These are phyloP conservation scores for Corythornis leucogaster DNA, from an alignment of 2,797 vertebrate species.

Conservation along the genomic window DNA sequence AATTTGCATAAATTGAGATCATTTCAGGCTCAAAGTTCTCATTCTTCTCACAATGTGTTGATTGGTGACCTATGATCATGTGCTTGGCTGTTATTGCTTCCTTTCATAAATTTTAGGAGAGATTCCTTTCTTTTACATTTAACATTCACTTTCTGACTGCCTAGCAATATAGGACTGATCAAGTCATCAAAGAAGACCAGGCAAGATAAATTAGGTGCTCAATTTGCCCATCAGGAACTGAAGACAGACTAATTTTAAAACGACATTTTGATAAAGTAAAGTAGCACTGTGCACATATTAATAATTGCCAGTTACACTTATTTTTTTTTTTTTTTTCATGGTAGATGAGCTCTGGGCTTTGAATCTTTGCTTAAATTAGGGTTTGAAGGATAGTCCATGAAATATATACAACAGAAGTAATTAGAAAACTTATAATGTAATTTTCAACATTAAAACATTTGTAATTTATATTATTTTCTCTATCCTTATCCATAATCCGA, in stretches of 20 bases:
- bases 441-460: not conserved
- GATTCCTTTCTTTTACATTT: slow-evolving; percentile 24
- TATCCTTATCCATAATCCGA: not conserved
- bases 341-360: slow-evolving; percentile 48
- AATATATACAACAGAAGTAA: not conserved
- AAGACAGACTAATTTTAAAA: slow-evolving; percentile 76
- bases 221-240: slow-evolving; percentile 72
- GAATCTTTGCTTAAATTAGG: slow-evolving; percentile 44
- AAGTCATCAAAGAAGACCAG: slow-evolving; percentile 42
- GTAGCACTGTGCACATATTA: slow-evolving; percentile 50
- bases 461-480: not conserved
- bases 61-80: slow-evolving; percentile 11
- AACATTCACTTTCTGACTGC: slow-evolving; percentile 43
- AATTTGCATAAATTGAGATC: not conserved
- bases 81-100: not conserved
- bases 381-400: slow-evolving; percentile 8
- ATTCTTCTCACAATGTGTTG: not conserved
- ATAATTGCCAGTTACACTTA: slow-evolving; percentile 48
- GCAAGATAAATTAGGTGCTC: slow-evolving; percentile 76
- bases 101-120: not conserved
- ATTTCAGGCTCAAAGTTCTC: not conserved
- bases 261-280: slow-evolving; percentile 77
- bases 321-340: slow-evolving; percentile 59
- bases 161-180: slow-evolving; percentile 50
- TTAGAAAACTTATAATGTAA: not conserved